These are phyloP conservation scores for Octopus sinensis DNA, from an alignment of 1,140 invertebrate species.

Conservation along the genomic window DNA sequence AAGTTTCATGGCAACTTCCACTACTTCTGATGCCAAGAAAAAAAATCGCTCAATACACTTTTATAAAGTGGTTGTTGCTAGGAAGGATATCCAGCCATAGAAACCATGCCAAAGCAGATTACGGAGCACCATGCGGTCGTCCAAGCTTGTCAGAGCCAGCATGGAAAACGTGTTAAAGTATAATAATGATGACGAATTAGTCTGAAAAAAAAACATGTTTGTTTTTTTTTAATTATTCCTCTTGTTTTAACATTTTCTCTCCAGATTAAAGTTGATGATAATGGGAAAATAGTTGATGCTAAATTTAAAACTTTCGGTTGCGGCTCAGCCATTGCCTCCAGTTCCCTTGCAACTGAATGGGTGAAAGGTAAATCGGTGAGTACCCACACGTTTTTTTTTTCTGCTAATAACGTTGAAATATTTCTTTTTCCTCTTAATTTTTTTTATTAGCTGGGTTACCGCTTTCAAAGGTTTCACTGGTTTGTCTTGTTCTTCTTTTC, in stretches of 20 bases:
- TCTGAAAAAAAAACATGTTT: too few species aligned
- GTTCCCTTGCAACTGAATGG: conserved; percentile 99
- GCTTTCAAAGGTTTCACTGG: not conserved
- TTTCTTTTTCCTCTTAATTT: not conserved
- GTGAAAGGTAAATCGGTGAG: conserved; percentile 94
- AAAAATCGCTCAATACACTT: too few species aligned
- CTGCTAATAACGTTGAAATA: not conserved
- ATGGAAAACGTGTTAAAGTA: too few species aligned
- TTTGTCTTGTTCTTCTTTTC: not conserved
- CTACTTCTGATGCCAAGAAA: too few species aligned
- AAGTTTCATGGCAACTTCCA: too few species aligned
- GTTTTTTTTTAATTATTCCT: too few species aligned
- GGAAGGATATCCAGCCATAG: too few species aligned
- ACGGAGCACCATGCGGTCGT: too few species aligned
- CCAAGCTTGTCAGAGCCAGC: too few species aligned
- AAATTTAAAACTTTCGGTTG: conserved; percentile 99
- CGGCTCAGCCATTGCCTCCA: conserved; percentile 97
- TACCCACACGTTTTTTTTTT: conserved; percentile 14
- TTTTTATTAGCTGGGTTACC: not conserved
- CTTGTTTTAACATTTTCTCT: not conserved
- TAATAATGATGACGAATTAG: too few species aligned
- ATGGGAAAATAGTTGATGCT: conserved; percentile 97
- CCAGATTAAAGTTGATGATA: conserved; percentile 73
- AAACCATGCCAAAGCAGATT: too few species aligned
- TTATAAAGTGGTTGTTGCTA: too few species aligned